Evolutionary conservation across 2,113 vertebrate species (phyloP), one percentile per base, ranked within the genome.

Genomic region (Scytalopus superciliaris): DNA sequence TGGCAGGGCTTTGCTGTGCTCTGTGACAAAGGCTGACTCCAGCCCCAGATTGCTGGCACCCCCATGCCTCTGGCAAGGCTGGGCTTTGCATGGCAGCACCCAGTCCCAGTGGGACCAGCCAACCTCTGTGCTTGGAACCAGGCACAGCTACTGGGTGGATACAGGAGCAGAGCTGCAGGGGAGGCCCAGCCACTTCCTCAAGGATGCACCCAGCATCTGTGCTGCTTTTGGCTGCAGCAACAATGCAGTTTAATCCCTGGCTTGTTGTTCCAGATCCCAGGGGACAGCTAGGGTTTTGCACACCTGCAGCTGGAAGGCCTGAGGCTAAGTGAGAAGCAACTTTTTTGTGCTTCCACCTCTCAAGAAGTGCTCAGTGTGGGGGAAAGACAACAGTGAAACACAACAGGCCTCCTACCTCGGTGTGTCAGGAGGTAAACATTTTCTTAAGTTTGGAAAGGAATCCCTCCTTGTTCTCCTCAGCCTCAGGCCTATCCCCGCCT

Each of bases 401-500:
- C 74, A 40, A 94, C 89, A 94, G 91, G 60, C 96, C 86, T 97
- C 98, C 98, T 99, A 99, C 98, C 98, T 99, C 98, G 93, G 98
- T 97, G 92, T 98, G 98, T 99, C 98, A 99, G 96, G 98, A 98
- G 94, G 98, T 98, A 98, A 99, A 99, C 96, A 98, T 98, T 98
- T 97, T 98, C 98, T 99, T 99, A 98, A 99, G 98, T 98, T 98
- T 99, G 98, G 98, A 98, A 98, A 99, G 97, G 98, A 99, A 98
- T 97, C 98, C 98, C 98, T 98, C 97, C 96, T 97, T 97, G 97
- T 98, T 98, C 98, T 98, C 97, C 97, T 97, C 96, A 98, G 97
- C 97, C 97, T 98, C 98, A 96, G 97, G 97, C 97, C 97, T 97
- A 97, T 98, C 98, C 95, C 98, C 91, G 97, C 97, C 98, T 98